Conservation (phyloP, 64 coral and sea anemone species). For the Pocillopora damicornis region DNA sequence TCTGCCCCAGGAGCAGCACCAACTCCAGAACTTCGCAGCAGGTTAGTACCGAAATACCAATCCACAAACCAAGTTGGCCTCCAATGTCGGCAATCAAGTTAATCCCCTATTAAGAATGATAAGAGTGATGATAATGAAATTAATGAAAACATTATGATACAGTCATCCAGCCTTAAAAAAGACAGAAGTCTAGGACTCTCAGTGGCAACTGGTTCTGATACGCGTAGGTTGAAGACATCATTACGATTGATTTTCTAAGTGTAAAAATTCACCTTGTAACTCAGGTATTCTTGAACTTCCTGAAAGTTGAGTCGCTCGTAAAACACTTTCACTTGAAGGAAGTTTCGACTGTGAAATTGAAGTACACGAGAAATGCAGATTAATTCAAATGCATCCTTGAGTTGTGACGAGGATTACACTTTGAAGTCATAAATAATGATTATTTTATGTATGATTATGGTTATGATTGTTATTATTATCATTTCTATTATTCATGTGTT, state of each 20-base stretch:
- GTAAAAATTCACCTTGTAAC: constrained; percentile 14
- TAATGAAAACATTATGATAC: no score
- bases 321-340: constrained; percentile 27
- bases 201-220: no score
- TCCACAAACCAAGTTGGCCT: constrained; percentile 42
- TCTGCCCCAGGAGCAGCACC: neutral
- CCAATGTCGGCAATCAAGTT: constrained; percentile 45
- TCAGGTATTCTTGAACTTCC: constrained; percentile 6
- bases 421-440: no score
- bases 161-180: no score
- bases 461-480: no score
- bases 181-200: no score
- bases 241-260: no score
- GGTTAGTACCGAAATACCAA: constrained; percentile 29
- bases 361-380: neutral
- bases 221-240: no score
- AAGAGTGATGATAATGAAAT: no score
- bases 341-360: constrained; percentile 8
- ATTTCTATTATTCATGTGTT: no score
- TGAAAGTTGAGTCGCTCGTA: constrained; percentile 11
- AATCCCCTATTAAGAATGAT: neutral
- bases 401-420: no score
- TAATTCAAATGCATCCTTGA: neutral
- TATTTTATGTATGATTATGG: no score
- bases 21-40: constrained; percentile 49